These are phyloP conservation scores for Athene noctua DNA, from an alignment of 2,113 vertebrate species.

Conservation along the genomic window DNA sequence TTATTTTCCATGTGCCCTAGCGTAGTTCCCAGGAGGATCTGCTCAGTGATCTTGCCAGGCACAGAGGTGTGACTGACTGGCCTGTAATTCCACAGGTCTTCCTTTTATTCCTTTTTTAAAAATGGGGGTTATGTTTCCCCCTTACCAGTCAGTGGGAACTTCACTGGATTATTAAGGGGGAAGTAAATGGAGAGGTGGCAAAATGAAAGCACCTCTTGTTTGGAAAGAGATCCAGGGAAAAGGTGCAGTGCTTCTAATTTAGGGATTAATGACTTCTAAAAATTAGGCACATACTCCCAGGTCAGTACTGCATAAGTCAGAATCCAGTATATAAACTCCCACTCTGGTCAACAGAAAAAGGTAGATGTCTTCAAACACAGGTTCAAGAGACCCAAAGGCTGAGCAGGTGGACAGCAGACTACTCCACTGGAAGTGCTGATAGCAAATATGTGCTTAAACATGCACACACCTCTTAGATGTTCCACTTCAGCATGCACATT, in stretches of 20 bases:
- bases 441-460: not conserved
- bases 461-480: rapidly evolving
- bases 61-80: too few relatives aligned
- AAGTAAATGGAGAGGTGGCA: not conserved
- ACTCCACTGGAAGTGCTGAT: not conserved
- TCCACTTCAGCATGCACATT: not conserved
- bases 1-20: too few relatives aligned
- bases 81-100: too few relatives aligned
- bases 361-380: not conserved
- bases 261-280: not conserved
- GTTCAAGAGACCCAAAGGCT: not conserved
- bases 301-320: not conserved
- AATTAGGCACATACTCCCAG: not conserved
- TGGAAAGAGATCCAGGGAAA: not conserved
- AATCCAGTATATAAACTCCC: not conserved
- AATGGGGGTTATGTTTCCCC: too few relatives aligned
- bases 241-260: not conserved
- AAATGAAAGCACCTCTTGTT: not conserved
- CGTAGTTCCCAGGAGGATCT: too few relatives aligned
- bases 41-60: too few relatives aligned
- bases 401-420: not conserved
- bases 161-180: not conserved
- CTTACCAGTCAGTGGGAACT: too few relatives aligned
- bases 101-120: too few relatives aligned
- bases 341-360: not conserved